Base-by-base conservation (phyloP, 2,888 invertebrate species). In the Cryptus armator region DNA sequence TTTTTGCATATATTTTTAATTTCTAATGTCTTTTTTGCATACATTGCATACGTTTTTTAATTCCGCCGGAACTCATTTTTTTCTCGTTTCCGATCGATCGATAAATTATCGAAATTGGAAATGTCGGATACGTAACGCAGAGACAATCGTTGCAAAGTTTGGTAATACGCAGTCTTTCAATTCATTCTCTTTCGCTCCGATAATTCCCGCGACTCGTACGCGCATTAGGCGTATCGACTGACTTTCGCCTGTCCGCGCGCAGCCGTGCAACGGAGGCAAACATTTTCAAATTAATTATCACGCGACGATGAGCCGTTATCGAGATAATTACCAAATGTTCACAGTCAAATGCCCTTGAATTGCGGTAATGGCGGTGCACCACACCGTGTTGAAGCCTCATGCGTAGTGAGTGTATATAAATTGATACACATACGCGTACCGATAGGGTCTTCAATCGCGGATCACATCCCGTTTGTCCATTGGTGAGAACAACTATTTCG, bases 271-370 rank as follows among this genome's bases (percentile, higher is more conserved):
- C 12, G 16, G 19, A 0, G 62, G 12, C 10, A 56, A 76, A 76
- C 64, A 72, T 81, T 84, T 81, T 72, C 76, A 51, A 77, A 76
- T 81, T 84, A 84, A 84, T 84, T 84, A 81, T 77, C 48, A 66
- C 80, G 16, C 53, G 48, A 59, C 70, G 66, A 72, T 72, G 67
- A 77, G 67, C 51, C 44, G 56, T 77, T 72, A 67, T 81, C 32
- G 48, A 67, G 71, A 43, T 72, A 80, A 81, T 84, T 76, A 62
- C 48, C 16, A 84, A 67, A 81, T 84, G 48, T 56, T 72, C 71
- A 62, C 62, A 67, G 80, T 32, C 72, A 72, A 76, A 68, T 43
- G 67, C 67, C 19, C 29, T 44, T 48, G 51, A 67, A 76, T 67
- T 24, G 44, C 51, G 72, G 56, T 76, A 68, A 59, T 43, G n/a